These are phyloP conservation scores for Chymomyza costata DNA, from an alignment of 1,140 invertebrate genomes.

Conservation along the genomic window DNA sequence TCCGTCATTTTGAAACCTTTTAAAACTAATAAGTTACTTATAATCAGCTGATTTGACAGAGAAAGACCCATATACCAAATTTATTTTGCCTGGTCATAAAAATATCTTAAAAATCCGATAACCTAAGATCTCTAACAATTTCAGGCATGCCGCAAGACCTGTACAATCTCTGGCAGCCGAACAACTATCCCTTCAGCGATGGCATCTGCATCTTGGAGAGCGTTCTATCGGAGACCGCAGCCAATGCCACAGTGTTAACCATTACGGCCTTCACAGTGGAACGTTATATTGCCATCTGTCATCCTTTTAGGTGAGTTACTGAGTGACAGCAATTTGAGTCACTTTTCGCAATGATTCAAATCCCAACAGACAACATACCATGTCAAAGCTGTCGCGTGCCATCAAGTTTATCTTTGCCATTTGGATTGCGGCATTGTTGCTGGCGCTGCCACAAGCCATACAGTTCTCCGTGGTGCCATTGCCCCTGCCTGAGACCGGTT, in stretches of 20 bases:
- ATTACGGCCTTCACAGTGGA: conserved; percentile 92
- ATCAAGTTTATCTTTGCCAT: conserved; percentile 84
- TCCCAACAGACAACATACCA: conserved; percentile 81
- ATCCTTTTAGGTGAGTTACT: conserved; percentile 80
- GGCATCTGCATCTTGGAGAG: conserved; percentile 85
- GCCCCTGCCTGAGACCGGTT: conserved; percentile 58
- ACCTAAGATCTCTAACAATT: not conserved
- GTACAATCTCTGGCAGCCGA: conserved; percentile 86
- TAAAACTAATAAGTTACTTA: too few species aligned
- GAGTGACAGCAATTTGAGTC: not conserved
- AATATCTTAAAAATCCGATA: not conserved
- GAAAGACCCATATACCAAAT: too few species aligned
- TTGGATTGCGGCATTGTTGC: conserved; percentile 82
- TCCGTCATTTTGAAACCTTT: too few species aligned
- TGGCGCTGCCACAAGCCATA: conserved; percentile 88
- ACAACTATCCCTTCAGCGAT: conserved; percentile 85
- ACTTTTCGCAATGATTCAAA: conserved; percentile 9
- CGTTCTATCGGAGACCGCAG: conserved; percentile 87
- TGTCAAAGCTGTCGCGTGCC: conserved; percentile 87
- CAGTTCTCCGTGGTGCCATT: conserved; percentile 81
- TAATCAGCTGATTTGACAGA: too few species aligned
- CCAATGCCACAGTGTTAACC: conserved; percentile 93
- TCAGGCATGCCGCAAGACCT: conserved; percentile 86
- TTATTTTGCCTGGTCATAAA: not conserved
- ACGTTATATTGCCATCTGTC: conserved; percentile 89